Evolutionary conservation across 1,140 invertebrate genomes (phyloP), one percentile per base, ranked within the genome.

Genomic region (Eciton burchellii): DNA sequence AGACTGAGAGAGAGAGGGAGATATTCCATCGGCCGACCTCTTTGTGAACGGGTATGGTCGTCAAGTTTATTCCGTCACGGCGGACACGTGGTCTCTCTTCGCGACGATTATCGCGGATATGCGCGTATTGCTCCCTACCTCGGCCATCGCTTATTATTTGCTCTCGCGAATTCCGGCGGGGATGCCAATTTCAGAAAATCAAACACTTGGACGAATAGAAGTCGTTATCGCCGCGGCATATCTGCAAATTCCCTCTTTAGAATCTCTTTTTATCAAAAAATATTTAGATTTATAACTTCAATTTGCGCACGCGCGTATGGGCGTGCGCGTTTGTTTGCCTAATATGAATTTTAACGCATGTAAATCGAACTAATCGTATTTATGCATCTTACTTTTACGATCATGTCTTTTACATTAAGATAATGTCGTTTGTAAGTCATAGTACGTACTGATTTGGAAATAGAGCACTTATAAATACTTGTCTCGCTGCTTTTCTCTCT

Each of bases 51-150:
- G 14, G 14, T 26, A 71, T 68, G 76, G 74, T 76, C 74, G 68
- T 74, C 29, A 70, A 87, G 82, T 59, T 70, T 47, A 19, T 74
- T 85, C 79, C 84, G 65, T 87, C 86, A 72, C 41, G 56, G 1
- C 45, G 24, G 66, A 81, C 81, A 77, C 66, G 66, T 86, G 73
- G 60, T 26, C 49, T 29, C 73, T 47, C 29, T 24, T 35, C 41
- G 11, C 26, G 45, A 35, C 68, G 65, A 79, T 79, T 45, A n/a
- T 14, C 29, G 0, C 43, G 11, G 35, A 21, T 63, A 29, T n/a
- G 21, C 49, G 21, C 16, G 1, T 54, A 24, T 8, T 12, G 26
- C 56, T 16, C 14, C 19, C 12, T 70, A 56, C 26, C 21, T 12
- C 26, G 12, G 12, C 1, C 4, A 12, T 41, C 26, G 16, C 47